A percentile compares a stretch with the other conserved stretches of the same genome.
These are phyloP conservation scores for Harpagoxenus sublaevis DNA, from an alignment of 2,888 invertebrate species.

Conservation along the genomic window DNA sequence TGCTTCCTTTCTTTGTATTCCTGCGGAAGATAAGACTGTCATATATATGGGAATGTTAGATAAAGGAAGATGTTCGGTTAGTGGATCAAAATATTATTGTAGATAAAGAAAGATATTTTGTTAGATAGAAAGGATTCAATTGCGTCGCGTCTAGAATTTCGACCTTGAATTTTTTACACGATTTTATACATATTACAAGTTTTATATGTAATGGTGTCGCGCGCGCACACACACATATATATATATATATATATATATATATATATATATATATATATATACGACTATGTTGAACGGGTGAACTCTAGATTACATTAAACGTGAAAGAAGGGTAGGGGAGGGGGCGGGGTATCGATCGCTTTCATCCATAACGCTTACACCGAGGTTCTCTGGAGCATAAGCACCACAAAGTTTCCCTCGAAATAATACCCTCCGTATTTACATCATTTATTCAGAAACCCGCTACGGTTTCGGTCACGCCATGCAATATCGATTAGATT, in stretches of 20 bases:
- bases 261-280: too few relatives aligned
- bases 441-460: slow-evolving; percentile 44
- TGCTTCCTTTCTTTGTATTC: background rate
- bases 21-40: too few relatives aligned
- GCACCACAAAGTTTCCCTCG: slow-evolving; percentile 45
- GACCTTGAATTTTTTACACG: background rate
- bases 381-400: slow-evolving; percentile 41
- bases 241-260: too few relatives aligned
- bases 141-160: background rate
- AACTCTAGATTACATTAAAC: slow-evolving; percentile 48
- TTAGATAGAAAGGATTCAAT: background rate
- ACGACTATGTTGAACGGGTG: background rate
- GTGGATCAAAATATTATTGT: background rate
- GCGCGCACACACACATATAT: background rate
- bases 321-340: background rate
- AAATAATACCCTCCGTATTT: slow-evolving; percentile 26
- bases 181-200: background rate
- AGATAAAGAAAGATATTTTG: background rate
- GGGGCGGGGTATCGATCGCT: slow-evolving; percentile 39
- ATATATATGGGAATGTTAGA: too few relatives aligned
- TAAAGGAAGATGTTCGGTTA: too few relatives aligned
- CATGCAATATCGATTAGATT: slow-evolving; percentile 37
- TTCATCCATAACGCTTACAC: slow-evolving; percentile 42
- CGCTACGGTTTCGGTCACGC: slow-evolving; percentile 39
- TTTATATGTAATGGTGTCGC: background rate